Percentiles rank a stretch among this genome's conserved stretches.
These are phyloP conservation scores for Pimpla rufipes DNA, from an alignment of 2,888 invertebrate genomes.

Conservation along the genomic window DNA sequence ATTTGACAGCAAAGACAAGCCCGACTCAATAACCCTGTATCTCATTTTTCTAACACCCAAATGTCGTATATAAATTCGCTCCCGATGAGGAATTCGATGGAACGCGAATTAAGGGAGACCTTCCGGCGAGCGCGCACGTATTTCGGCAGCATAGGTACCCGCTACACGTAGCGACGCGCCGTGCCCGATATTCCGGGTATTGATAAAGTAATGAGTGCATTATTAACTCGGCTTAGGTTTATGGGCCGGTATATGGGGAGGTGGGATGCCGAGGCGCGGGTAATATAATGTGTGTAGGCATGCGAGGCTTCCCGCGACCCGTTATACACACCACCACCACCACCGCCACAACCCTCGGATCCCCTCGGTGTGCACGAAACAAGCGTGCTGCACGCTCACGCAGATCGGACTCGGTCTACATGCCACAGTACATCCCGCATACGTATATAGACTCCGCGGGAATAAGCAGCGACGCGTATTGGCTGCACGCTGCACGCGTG, in stretches of 20 bases:
- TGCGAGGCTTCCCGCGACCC: constrained; percentile 73
- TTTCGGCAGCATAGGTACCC: constrained; percentile 11
- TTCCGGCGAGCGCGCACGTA: constrained; percentile 4
- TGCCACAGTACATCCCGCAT: constrained; percentile 6
- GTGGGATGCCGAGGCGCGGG: constrained; percentile 64
- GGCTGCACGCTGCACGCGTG: neutral
- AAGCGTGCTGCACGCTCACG: constrained; percentile 58
- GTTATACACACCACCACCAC: neutral
- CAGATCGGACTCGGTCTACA: constrained; percentile 39
- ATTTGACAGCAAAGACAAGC: too few species aligned
- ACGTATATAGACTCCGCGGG: neutral
- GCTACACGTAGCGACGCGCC: neutral
- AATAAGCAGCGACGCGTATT: constrained; percentile 4
- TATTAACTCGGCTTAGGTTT: constrained; percentile 78
- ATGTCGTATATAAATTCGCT: too few species aligned
- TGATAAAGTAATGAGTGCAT: constrained; percentile 83
- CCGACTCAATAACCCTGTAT: too few species aligned
- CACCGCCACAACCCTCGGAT: neutral
- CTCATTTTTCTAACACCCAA: too few species aligned
- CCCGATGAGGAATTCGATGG: neutral
- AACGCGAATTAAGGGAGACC: neutral
- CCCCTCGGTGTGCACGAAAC: constrained; percentile 1
- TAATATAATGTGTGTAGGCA: constrained; percentile 80
- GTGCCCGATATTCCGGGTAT: constrained; percentile 75
- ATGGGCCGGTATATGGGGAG: constrained; percentile 41